Base-by-base conservation (phyloP, 2,888 invertebrate genomes). In the Ischnura elegans region DNA sequence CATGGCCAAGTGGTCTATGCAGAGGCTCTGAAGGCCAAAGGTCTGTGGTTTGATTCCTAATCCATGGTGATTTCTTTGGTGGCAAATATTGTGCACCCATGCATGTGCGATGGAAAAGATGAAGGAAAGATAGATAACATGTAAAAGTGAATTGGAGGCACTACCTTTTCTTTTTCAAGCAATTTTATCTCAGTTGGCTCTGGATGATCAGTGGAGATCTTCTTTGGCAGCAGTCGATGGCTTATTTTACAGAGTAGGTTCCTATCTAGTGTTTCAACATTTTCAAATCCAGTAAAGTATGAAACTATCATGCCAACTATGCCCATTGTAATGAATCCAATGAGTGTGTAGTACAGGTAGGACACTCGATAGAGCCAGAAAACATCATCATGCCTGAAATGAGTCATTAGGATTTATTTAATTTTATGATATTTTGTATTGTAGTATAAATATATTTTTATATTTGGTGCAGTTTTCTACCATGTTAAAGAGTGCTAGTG, bases 341-440 rank as follows among this genome's bases (percentile, higher is more conserved):
- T 96, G 94, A 97, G 96, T 0, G 98, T 97, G 96, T 98, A 98
- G 96, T 98, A 98, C 95, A 98, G 96, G 96, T 98, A 98, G 25
- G 98, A 98, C 95, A 98, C 95, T 94, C 97, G 96, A 95, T 97
- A 98, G 94, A 98, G 95, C 93, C 93, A 93, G 19, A 87, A 93
- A 10, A 87, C 76, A 25, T 66, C 87, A 55, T 93, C 93, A 45
- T 87, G 93, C 87, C 93, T 93, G 45, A 87, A 93, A 46, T 36
- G 51, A n/a, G n/a, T n/a, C n/a, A n/a, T n/a, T n/a, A n/a, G n/a
- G n/a, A n/a, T n/a, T n/a, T n/a, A n/a, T n/a, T n/a, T n/a, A n/a
- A n/a, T n/a, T n/a, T n/a, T n/a, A n/a, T n/a, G n/a, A n/a, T n/a
- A n/a, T n/a, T n/a, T n/a, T n/a, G n/a, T n/a, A n/a, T n/a, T n/a